These are phyloP conservation scores for Sinella curviseta DNA, from an alignment of 1,140 invertebrate genomes.

Conservation along the genomic window DNA sequence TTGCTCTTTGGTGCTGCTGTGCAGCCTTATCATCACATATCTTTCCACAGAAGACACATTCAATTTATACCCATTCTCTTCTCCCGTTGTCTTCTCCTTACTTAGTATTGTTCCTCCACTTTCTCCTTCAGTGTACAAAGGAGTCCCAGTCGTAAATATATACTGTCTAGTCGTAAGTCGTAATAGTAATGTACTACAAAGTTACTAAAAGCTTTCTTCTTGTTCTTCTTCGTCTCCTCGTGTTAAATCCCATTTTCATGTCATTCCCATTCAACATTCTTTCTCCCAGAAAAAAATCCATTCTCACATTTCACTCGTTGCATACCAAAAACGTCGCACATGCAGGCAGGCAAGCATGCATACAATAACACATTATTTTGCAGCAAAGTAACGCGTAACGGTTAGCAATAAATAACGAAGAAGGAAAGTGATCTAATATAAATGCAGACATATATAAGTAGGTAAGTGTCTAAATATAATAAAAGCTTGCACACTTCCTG, in stretches of 20 bases:
- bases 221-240: too few relatives aligned
- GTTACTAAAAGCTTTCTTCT: background rate
- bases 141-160: background rate
- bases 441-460: background rate
- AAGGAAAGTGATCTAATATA: background rate
- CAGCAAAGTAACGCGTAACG: background rate
- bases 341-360: background rate
- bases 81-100: background rate
- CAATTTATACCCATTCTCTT: background rate
- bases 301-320: too few relatives aligned
- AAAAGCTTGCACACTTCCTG: background rate
- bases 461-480: too few relatives aligned
- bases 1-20: background rate
- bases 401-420: background rate
- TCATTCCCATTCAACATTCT: too few relatives aligned
- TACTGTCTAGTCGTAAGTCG: background rate
- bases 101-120: background rate
- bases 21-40: background rate
- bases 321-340: too few relatives aligned
- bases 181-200: too few relatives aligned
- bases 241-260: too few relatives aligned
- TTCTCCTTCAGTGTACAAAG: background rate
- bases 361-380: too few relatives aligned
- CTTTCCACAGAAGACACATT: background rate
- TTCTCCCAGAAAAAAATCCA: too few relatives aligned